Base-by-base conservation (phyloP, 2,797 vertebrate genomes). In the Momotus momota region DNA sequence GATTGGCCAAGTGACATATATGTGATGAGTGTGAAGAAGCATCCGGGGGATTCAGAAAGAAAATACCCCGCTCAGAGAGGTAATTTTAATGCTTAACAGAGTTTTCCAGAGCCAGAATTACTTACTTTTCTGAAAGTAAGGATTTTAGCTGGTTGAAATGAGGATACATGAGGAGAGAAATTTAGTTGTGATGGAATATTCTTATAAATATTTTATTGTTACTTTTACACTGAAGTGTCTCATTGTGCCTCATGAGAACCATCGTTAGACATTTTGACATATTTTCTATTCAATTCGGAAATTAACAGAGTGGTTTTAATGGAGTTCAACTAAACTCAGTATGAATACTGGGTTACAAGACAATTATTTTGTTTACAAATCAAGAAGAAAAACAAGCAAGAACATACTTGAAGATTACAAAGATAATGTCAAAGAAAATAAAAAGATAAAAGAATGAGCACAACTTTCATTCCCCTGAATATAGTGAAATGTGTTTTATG, bases 361-460 rank as follows among this genome's bases (percentile, higher is more conserved):
- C 94, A 96, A 93, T 93, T 97, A 94, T 93, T 97, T 96, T 96
- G 43, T 88, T 93, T 57, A 93, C 86, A 97, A 97, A 92, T 89
- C 78, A 95, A 96, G 71, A 94, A 90, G 33, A 94, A 90, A 89
- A 90, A 33, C 5, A 70, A 79, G 46, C 31, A 49, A 73, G 89
- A 85, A 3, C 33, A 9, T 61, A 49, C 51, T 13, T 81, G 83
- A 92, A 73, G 91, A 96, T 85, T 78, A 57, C 38, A 84, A 97
- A 96, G 82, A 92, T 91, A 87, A 96, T 86, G 88, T 92, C 66
- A 93, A 95, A 95, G n/a, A 67, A 96, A 97, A 96, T 72, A 95
- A 58, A 88, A 66, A 69, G 27, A 62, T 26, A 60, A 86, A 94
- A 95, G 71, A 93, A 91, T 66, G 88, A 94, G n/a, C 81, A 54